Conservation (phyloP, 2,113 vertebrate genomes). For the Seriola dumerili region DNA sequence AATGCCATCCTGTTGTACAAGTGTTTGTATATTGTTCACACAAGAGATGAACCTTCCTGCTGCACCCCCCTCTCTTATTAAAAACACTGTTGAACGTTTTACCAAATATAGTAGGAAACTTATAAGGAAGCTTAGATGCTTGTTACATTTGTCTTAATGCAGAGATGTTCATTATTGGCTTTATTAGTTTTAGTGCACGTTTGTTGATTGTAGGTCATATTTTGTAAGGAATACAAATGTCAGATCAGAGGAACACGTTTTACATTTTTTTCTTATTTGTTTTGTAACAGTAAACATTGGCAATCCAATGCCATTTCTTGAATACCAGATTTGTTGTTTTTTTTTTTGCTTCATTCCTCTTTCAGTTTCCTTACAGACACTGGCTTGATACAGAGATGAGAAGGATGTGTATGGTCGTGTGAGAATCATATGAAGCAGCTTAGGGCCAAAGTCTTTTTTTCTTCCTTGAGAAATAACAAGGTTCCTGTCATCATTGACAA, state of each 20-base stretch:
- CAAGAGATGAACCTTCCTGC: too few relatives aligned
- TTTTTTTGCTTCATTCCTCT: background rate
- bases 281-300: background rate
- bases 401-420: conserved; percentile 50
- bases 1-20: too few relatives aligned
- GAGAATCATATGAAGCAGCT: conserved; percentile 79
- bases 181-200: background rate
- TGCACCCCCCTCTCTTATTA: too few relatives aligned
- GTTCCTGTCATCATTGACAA: conserved; percentile 16
- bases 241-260: background rate
- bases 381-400: conserved; percentile 5
- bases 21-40: too few relatives aligned
- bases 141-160: background rate
- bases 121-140: too few relatives aligned
- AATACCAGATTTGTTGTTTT: conserved; percentile 1
- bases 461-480: conserved; percentile 25
- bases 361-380: conserved; percentile 29
- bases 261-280: background rate
- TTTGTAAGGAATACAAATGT: background rate
- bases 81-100: too few relatives aligned
- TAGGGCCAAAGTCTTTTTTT: conserved; percentile 48
- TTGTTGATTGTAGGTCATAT: background rate
- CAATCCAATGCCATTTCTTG: background rate
- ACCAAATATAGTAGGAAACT: too few relatives aligned
- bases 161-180: background rate